These are phyloP conservation scores for Eutrigla gurnardus DNA, from an alignment of 2,797 vertebrate species.

Conservation along the genomic window DNA sequence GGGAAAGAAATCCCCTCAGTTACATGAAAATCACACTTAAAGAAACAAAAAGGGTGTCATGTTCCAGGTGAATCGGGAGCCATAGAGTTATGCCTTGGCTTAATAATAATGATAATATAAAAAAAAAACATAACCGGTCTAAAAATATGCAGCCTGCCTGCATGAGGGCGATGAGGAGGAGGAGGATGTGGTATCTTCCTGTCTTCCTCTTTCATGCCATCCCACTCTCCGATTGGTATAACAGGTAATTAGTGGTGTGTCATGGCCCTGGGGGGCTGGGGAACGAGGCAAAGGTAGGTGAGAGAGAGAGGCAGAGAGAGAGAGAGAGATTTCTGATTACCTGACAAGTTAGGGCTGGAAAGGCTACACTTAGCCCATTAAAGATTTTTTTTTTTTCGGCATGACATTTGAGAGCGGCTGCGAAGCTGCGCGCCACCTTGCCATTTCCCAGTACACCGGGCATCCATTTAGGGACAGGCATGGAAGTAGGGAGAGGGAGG, in stretches of 20 bases:
- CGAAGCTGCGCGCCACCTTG: slow-evolving; percentile 89
- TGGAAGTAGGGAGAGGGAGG: slow-evolving; percentile 60
- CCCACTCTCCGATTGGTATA: slow-evolving; percentile 90
- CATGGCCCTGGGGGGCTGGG: slow-evolving; percentile 86
- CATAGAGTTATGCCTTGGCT: slow-evolving; percentile 50
- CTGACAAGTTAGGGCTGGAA: slow-evolving; percentile 99
- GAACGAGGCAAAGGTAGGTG: slow-evolving; percentile 67
- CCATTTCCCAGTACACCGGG: slow-evolving; percentile 95
- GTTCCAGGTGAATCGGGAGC: slow-evolving; percentile 63
- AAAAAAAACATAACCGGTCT: slow-evolving; percentile 53
- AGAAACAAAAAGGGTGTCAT: slow-evolving; percentile 69
- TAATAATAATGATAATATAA: slow-evolving; percentile 35
- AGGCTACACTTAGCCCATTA: slow-evolving; percentile 99
- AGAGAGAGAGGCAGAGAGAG: slow-evolving; percentile 65
- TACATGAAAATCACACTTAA: slow-evolving; percentile 68
- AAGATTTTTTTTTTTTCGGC: slow-evolving; percentile 92
- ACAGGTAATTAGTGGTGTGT: slow-evolving; percentile 95
- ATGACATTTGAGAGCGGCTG: slow-evolving; percentile 98
- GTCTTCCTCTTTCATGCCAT: slow-evolving; percentile 85
- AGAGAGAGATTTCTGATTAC: slow-evolving; percentile 94
- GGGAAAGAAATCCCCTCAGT: slow-evolving; percentile 63
- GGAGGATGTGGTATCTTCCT: slow-evolving; percentile 75
- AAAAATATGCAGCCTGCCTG: slow-evolving; percentile 64
- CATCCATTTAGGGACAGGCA: slow-evolving; percentile 88
- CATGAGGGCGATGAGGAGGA: slow-evolving; percentile 55